Base-by-base conservation (phyloP, 2,113 vertebrate genomes). In the Larimichthys polyactis region DNA sequence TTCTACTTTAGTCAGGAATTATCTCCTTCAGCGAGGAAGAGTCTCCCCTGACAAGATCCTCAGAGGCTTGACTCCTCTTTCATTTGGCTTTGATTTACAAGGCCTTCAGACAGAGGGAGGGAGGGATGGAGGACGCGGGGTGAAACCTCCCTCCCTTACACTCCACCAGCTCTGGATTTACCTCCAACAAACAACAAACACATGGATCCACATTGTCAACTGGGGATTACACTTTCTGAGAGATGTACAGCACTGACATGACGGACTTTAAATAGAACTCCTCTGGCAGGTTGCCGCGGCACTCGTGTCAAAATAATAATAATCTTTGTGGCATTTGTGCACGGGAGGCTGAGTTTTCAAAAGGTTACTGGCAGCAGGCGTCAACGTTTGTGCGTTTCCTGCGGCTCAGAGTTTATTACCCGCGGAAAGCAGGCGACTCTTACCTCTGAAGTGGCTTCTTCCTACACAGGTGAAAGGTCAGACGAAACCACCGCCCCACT, bases 401-500 rank as follows among this genome's bases (percentile, higher is more conserved):
- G 27, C 52, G 14, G 54, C 73, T 84, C 48, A 2, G 40, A 55
- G 14, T 74, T 78, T 72, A 57, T 75, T 11, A 55, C 75, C 76
- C 59, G 64, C 67, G 81, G 51, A 82, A 65, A 78, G 66, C 8
- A 58, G 72, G 72, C 49, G 17, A 86, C 44, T 71, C 89, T 92
- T 91, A 92, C 93, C 90, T 92, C 85, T 89, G 83, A 87, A 90
- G 88, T 89, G 89, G 82, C 62, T 86, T 78, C 83, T 86, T 91
- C 83, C 84, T 44, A 17, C 24, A 52, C 66, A 85, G 87, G 89
- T 87, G 57, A 89, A 84, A 90, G 92, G 85, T 93, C 89, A 88
- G 71, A 81, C 9, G 8, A 76, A 87, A 80, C 72, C 85, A 60
- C 62, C 79, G 51, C 75, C 81, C 74, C 73, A 51, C 81, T 79